These are phyloP conservation scores for Clarias macrocephalus DNA, from an alignment of 2,113 vertebrate genomes.

Conservation along the genomic window DNA sequence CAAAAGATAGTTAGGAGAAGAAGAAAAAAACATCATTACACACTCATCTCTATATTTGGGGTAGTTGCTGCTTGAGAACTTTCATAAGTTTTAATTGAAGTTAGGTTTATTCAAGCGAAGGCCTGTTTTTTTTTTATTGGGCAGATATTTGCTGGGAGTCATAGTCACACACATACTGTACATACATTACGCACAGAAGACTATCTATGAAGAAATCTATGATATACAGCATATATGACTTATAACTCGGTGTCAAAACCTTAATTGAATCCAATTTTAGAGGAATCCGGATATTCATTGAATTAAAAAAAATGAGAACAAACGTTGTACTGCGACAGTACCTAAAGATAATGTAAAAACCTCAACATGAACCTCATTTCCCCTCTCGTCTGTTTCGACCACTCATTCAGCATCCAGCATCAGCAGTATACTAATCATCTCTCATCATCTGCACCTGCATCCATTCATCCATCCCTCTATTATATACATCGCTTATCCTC, in stretches of 20 bases:
- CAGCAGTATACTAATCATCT: too few relatives aligned
- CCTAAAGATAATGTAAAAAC: too few relatives aligned
- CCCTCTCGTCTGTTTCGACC: too few relatives aligned
- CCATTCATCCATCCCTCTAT: too few relatives aligned
- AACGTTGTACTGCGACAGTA: too few relatives aligned
- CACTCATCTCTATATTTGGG: background rate
- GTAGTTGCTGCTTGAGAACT: background rate
- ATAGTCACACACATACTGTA: background rate
- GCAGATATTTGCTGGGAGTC: background rate
- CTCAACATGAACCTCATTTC: too few relatives aligned
- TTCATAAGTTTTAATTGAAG: background rate
- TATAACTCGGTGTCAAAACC: background rate
- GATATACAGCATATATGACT: background rate
- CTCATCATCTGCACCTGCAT: too few relatives aligned
- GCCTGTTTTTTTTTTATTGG: background rate
- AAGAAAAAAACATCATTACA: background rate
- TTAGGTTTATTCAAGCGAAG: background rate
- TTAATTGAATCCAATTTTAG: background rate
- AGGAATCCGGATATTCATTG: background rate
- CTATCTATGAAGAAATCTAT: background rate
- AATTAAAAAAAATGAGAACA: too few relatives aligned
- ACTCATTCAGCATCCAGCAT: too few relatives aligned
- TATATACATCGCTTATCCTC: too few relatives aligned
- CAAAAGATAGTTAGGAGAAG: background rate
- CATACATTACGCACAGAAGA: too few relatives aligned